Percentiles rank a stretch among this genome's conserved stretches.
Evolutionary conservation across 1,140 invertebrate species (phyloP).

Genomic region (Ceratina australensis): DNA sequence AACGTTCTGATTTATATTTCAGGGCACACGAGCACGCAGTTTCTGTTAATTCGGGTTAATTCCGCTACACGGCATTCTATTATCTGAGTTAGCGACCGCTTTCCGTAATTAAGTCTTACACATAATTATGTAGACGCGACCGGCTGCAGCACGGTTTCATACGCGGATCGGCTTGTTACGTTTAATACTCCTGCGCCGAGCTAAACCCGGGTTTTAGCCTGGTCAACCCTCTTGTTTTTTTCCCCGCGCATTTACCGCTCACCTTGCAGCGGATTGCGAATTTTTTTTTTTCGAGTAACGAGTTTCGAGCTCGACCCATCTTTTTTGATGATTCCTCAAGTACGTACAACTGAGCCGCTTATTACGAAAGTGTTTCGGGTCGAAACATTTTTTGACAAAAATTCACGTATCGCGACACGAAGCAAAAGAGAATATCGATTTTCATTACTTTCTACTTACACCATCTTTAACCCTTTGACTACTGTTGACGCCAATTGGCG

Average conservation of each 20-base stretch:
- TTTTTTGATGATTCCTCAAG: neutral
- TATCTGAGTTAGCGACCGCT: conserved; percentile 36
- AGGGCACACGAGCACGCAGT: neutral
- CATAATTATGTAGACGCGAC: conserved; percentile 23
- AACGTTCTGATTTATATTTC: conserved; percentile 15
- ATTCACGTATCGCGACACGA: too few relatives aligned
- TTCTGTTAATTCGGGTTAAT: conserved; percentile 25
- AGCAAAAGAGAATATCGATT: too few relatives aligned
- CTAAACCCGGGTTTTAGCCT: neutral
- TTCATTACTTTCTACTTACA: too few relatives aligned
- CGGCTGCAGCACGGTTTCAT: neutral
- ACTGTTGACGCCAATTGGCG: too few relatives aligned
- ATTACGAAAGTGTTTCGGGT: too few relatives aligned
- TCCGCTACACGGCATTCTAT: conserved; percentile 34
- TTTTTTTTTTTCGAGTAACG: neutral
- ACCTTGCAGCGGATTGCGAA: neutral
- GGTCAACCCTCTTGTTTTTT: conserved; percentile 1
- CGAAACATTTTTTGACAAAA: too few relatives aligned
- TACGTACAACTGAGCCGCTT: too few relatives aligned
- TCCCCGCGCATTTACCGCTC: neutral
- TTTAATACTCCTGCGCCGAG: conserved; percentile 9
- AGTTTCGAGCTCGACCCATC: neutral
- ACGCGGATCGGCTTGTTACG: conserved; percentile 37
- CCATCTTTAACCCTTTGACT: too few relatives aligned
- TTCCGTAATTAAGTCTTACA: conserved; percentile 37